Percentiles rank a stretch among this genome's conserved stretches.
phyloP scores from a whole-genome alignment of 92 coral and sea anemone species.

The Porites evermanni region DNA sequence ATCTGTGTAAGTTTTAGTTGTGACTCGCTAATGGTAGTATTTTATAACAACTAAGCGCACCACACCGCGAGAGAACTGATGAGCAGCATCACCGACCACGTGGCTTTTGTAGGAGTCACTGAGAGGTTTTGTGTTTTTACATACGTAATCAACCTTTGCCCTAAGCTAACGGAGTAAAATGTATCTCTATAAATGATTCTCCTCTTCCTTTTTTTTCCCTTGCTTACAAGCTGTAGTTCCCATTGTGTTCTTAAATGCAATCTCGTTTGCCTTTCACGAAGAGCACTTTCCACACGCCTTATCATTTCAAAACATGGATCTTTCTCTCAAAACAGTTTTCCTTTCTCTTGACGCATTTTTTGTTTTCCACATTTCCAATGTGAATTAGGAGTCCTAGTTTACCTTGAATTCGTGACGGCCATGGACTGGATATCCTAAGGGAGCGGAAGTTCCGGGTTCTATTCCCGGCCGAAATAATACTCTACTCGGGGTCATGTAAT shows the following conservation, averaged over 20 bases:
- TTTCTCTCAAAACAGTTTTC: background rate
- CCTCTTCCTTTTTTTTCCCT: too few species aligned
- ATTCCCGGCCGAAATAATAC: too few species aligned
- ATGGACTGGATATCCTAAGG: too few species aligned
- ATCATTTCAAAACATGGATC: background rate
- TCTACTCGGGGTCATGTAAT: too few species aligned
- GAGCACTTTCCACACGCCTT: background rate
- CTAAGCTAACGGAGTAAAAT: too few species aligned
- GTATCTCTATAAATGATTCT: too few species aligned
- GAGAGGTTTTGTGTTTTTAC: background rate
- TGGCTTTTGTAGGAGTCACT: background rate
- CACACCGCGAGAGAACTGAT: background rate
- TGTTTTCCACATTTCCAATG: too few species aligned
- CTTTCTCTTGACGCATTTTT: too few species aligned
- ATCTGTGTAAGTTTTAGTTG: background rate
- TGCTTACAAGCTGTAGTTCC: background rate
- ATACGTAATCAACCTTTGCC: background rate
- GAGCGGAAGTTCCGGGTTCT: too few species aligned
- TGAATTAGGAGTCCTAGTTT: too few species aligned
- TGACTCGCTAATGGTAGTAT: background rate
- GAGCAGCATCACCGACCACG: background rate
- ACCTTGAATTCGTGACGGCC: too few species aligned
- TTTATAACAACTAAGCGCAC: constrained; percentile 14
- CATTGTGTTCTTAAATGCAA: background rate
- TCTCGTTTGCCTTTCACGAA: too few species aligned